Evolutionary conservation across 2,888 invertebrate genomes (phyloP).

Genomic region (Lypha dubia): DNA sequence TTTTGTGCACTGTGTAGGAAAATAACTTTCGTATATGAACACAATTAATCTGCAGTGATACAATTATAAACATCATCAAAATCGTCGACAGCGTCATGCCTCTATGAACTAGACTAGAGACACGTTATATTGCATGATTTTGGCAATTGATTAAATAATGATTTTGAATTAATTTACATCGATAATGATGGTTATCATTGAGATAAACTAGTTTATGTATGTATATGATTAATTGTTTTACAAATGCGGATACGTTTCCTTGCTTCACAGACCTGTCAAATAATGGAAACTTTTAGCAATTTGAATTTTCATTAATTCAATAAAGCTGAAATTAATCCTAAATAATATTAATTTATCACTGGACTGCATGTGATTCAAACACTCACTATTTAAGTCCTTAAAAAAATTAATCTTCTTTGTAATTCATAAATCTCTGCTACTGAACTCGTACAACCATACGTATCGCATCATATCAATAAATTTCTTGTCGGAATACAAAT

Average conservation of each 20-base stretch:
- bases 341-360: no score
- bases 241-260: slow-evolving; percentile 38
- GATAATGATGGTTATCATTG: slow-evolving; percentile 67
- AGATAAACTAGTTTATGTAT: slow-evolving; percentile 61
- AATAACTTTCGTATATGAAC: not conserved
- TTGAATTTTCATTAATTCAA: no score
- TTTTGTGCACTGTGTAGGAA: not conserved
- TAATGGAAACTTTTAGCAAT: no score
- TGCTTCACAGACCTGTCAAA: slow-evolving; percentile 7
- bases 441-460: slow-evolving; percentile 20
- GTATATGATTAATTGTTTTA: slow-evolving; percentile 67
- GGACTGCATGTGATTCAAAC: no score
- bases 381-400: no score
- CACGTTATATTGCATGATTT: slow-evolving; percentile 67
- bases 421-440: slow-evolving; percentile 29
- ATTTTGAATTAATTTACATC: slow-evolving; percentile 70
- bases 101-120: slow-evolving; percentile 47
- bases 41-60: slow-evolving; percentile 15
- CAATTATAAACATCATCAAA: slow-evolving; percentile 34
- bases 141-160: slow-evolving; percentile 70
- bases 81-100: slow-evolving; percentile 22
- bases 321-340: no score
- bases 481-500: slow-evolving; percentile 35
- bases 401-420: not conserved
- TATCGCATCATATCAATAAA: slow-evolving; percentile 11